phyloP scores from a whole-genome alignment of 2,113 vertebrate species.

The Myanophis thanlyinensis region DNA sequence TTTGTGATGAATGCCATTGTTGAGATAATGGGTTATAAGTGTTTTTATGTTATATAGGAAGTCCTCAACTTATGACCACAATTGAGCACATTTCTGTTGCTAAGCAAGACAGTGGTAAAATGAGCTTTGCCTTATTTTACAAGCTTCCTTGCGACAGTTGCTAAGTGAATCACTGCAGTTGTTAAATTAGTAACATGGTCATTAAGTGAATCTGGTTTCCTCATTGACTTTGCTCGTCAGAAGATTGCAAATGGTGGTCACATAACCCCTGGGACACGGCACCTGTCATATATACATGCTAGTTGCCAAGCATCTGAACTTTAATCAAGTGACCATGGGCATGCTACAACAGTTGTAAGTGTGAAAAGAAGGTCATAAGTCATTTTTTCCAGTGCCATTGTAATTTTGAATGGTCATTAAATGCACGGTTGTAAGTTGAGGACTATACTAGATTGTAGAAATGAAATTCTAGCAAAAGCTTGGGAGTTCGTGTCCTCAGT shows the following conservation, averaged over 20 bases:
- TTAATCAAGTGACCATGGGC: neutral
- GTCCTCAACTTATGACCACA: neutral
- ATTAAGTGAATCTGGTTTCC: neutral
- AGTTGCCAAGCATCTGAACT: neutral
- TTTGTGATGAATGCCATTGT: neutral
- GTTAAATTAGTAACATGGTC: neutral
- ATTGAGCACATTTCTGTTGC: neutral
- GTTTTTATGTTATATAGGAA: neutral
- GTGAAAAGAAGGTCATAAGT: neutral
- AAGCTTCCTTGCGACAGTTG: neutral
- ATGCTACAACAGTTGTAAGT: neutral
- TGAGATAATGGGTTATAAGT: neutral
- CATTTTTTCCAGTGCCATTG: no score
- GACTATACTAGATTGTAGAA: no score
- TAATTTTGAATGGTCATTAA: neutral
- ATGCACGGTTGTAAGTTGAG: neutral
- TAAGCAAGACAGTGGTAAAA: neutral
- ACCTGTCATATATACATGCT: neutral
- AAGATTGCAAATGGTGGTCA: neutral
- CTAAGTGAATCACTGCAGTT: neutral
- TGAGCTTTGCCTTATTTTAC: neutral
- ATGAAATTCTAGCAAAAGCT: neutral
- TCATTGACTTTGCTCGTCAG: no score
- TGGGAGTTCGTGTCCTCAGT: neutral
- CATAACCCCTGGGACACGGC: neutral